A percentile compares a stretch with the other conserved stretches of the same genome.
Evolutionary conservation across 1,140 invertebrate genomes (phyloP).

Genomic region (Sarcophaga peregrina): DNA sequence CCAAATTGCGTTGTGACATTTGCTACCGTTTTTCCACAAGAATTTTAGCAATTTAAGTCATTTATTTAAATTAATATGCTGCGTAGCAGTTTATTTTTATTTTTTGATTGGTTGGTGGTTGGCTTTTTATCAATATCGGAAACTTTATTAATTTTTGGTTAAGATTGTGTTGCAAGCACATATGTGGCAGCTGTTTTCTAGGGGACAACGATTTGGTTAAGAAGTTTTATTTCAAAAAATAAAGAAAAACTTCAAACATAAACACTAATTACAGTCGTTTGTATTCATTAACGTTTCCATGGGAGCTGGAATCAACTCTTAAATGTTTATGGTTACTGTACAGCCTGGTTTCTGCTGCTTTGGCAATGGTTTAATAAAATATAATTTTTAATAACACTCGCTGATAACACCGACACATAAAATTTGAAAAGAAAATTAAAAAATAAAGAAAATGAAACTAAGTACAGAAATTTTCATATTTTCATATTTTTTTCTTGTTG

Average conservation of each 20-base stretch:
- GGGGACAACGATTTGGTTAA: not conserved
- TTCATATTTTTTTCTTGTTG: no score
- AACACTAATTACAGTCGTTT: not conserved
- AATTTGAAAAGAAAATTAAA: not conserved
- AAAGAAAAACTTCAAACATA: not conserved
- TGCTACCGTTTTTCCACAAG: not conserved
- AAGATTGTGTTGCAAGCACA: not conserved
- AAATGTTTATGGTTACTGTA: no score
- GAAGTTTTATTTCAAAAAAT: not conserved
- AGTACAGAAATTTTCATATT: slow-evolving; percentile 16
- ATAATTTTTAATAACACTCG: slow-evolving; percentile 18
- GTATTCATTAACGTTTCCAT: slow-evolving; percentile 5
- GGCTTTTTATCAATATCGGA: not conserved
- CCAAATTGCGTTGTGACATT: no score
- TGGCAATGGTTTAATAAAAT: slow-evolving; percentile 13
- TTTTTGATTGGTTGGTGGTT: no score
- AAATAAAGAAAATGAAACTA: not conserved
- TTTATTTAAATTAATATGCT: not conserved
- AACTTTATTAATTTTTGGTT: not conserved
- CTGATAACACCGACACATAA: not conserved
- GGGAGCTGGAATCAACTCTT: not conserved
- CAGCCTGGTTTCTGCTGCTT: not conserved
- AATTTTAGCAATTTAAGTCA: no score
- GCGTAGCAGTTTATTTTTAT: no score
- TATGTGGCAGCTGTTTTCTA: not conserved